Base-by-base conservation (phyloP, 2,888 invertebrate genomes). In the Isoperla grammatica region DNA sequence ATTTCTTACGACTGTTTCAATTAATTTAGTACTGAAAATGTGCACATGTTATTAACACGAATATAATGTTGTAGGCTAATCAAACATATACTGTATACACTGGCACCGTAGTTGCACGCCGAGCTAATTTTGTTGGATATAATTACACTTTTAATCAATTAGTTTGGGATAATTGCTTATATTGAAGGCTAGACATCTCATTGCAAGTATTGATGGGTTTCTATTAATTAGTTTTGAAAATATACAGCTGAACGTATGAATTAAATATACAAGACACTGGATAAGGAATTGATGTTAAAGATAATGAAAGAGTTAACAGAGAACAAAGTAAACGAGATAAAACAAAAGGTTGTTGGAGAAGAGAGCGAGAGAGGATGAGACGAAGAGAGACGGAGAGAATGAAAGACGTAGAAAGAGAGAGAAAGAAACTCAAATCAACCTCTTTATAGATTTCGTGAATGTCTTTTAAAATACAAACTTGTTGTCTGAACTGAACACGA, bases 391-490 rank as follows among this genome's bases (percentile, higher is more conserved):
- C 5, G 19, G 48, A 19, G 23, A 48, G n/a, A 19, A 20, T 6
- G 48, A 48, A 23, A 15, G 48, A 19, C 45, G 3, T 9, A 19
- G 15, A 48, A 9, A 48, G 19, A 22, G n/a, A 23, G 19, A 6
- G 48, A 48, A 48, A 48, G 48, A 40, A 55, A 42, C 22, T 55
- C 46, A 46, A 46, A 46, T 46, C 46, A 46, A 46, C 20, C 46
- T 20, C 20, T 46, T 46, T 4, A 17, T 46, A 17, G 46, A 4
- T 46, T 46, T 46, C 46, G 17, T 22, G 11, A n/a, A 46, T 22
- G 22, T 20, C 46, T 22, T 46, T 46, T 20, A 46, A 46, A 46
- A 46, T 29, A 46, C 46, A 46, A 46, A 46, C 20, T 20, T 46
- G 46, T 46, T 46, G 17, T 46, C 46, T 22, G 20, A 46, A 46